Base-by-base conservation (phyloP, 2,797 vertebrate genomes). In the Sebastes trivittatus region DNA sequence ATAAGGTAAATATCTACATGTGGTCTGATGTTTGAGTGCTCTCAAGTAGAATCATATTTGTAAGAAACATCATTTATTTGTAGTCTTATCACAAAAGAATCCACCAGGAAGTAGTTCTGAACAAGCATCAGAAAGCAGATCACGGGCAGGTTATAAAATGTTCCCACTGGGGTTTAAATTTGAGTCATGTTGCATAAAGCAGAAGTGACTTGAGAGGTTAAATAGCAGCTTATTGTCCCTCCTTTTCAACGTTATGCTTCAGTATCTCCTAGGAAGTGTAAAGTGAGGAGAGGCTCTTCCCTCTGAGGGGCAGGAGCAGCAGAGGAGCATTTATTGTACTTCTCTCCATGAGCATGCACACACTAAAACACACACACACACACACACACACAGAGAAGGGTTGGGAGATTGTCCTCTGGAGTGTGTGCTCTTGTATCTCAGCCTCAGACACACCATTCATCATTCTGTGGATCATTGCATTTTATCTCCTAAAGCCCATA, bases 1-100 rank as follows among this genome's bases (percentile, higher is more conserved):
- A 98, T 92, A 97, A 98, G 98, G 98, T 99, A 97, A 98, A 95
- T 89, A 89, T 75, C 29, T n/a, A 25, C 10, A 29, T 30, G 38
- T 49, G 23, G 49, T 59, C 10, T 65, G 14, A 62, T 72, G 30
- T 56, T 42, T 59, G 18, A 2, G 2, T 30, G 34, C n/a, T 30
- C 16, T 55, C 11, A 75, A 23, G 18, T 49, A 9, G 10, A 59
- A n/a, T 46, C 20, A 32, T 30, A 29, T 22, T 25, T 54, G 46
- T 23, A 4, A 1, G 38, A 72, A 29, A 36, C 6, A 16, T 3
- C 0, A 56, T 65, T 11, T 29, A 46, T 83, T 70, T 58, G 11
- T 49, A 52, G 10, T 62, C 14, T 74, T 61, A 46, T 29, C 27
- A 14, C 55, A 32, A 66, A 73, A 67, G 1, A 22, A 30, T 29